These are phyloP conservation scores for Thripadectes ignobilis DNA, from an alignment of 2,797 vertebrate genomes.

Conservation along the genomic window DNA sequence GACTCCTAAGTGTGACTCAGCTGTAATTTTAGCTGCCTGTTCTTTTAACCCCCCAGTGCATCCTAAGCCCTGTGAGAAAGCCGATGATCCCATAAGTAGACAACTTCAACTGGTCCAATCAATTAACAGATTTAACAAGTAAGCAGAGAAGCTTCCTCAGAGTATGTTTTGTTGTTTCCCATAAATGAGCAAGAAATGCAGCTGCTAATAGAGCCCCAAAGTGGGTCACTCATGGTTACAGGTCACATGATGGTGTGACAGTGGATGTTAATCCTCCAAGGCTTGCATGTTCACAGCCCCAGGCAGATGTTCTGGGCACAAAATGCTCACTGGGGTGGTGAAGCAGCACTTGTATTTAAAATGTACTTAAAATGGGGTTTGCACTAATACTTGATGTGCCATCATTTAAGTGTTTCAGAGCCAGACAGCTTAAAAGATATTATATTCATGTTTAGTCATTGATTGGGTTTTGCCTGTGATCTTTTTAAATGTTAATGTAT, in stretches of 20 bases:
- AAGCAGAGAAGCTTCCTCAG: conserved; percentile 48
- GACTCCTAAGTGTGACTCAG: background rate
- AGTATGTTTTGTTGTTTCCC: background rate
- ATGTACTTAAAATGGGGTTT: background rate
- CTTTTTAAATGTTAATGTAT: background rate
- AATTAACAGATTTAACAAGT: conserved; percentile 75
- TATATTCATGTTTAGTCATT: background rate
- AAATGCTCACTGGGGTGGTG: background rate
- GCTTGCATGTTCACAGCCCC: fast-evolving
- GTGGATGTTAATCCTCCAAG: background rate
- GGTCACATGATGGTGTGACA: background rate
- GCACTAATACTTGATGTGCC: background rate
- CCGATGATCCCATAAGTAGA: conserved; percentile 65
- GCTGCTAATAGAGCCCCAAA: background rate
- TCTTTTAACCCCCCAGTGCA: conserved; percentile 70
- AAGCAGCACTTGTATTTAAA: background rate
- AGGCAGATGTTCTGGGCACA: background rate
- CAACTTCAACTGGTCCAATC: conserved; percentile 73
- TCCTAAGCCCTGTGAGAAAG: conserved; percentile 59
- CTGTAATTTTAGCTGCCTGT: conserved; percentile 41
- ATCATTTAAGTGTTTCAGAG: background rate
- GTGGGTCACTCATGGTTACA: background rate
- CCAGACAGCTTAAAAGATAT: background rate
- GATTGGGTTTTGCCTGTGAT: background rate
- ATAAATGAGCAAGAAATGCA: background rate